These are phyloP conservation scores for Orycteropus afer DNA, from an alignment of 2,113 vertebrate genomes.

Conservation along the genomic window DNA sequence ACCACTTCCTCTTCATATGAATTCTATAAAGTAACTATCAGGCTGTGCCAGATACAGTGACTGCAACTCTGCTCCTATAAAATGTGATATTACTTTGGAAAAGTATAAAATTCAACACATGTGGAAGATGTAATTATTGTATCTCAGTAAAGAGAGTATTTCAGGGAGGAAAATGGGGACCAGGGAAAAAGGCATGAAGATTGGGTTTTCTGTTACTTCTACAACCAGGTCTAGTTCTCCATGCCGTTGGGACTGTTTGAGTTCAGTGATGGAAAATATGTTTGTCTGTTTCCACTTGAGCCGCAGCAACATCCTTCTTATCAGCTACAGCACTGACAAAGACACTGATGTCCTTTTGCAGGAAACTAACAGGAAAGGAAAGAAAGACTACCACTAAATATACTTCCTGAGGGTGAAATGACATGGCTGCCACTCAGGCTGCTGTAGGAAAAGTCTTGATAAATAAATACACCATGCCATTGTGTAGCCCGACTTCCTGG, in stretches of 20 bases:
- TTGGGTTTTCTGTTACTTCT: constrained; percentile 35
- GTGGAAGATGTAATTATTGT: neutral
- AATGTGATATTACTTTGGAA: neutral
- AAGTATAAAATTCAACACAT: constrained; percentile 16
- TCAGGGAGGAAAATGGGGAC: neutral
- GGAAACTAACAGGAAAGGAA: constrained; percentile 82
- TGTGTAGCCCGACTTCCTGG: constrained; percentile 56
- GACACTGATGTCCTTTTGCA: constrained; percentile 73
- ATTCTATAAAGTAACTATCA: neutral
- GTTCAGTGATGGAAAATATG: constrained; percentile 36
- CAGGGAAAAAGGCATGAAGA: neutral
- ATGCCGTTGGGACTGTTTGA: neutral
- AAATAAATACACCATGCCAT: constrained; percentile 67
- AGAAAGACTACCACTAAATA: constrained; percentile 66
- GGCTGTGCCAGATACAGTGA: neutral
- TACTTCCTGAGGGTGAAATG: constrained; percentile 74
- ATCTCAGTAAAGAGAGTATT: neutral
- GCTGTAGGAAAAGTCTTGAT: constrained; percentile 70
- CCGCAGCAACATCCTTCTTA: constrained; percentile 59
- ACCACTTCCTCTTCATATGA: neutral
- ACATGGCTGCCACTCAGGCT: neutral
- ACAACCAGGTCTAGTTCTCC: neutral
- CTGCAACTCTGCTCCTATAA: neutral
- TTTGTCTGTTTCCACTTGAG: constrained; percentile 55
- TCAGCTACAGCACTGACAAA: constrained; percentile 46